A percentile compares a stretch with the other conserved stretches of the same genome.
These are phyloP conservation scores for Argentina silus DNA, from an alignment of 2,797 vertebrate genomes.

Conservation along the genomic window DNA sequence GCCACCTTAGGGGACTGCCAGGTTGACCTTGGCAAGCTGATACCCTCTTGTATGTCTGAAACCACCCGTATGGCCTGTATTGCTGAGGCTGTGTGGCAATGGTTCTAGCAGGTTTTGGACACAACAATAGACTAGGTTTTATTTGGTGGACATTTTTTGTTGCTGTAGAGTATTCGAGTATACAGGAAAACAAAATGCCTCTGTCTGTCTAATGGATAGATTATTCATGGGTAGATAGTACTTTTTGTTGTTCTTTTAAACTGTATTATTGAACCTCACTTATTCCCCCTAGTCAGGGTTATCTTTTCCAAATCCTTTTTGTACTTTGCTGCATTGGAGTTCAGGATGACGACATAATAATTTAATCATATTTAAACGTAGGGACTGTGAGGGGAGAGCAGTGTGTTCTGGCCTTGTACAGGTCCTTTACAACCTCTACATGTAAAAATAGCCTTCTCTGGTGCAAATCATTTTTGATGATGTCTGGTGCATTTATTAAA, in stretches of 20 bases:
- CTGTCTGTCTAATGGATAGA: neutral
- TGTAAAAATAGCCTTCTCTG: constrained; percentile 44
- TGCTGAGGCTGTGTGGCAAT: neutral
- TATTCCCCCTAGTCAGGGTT: too few relatives aligned
- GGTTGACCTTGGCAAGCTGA: constrained; percentile 50
- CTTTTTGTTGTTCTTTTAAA: too few relatives aligned
- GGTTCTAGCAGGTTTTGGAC: too few relatives aligned
- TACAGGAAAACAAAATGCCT: neutral
- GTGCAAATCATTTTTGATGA: constrained; percentile 46
- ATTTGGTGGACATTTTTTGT: neutral
- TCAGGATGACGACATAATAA: neutral
- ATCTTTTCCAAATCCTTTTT: too few relatives aligned
- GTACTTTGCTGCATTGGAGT: neutral
- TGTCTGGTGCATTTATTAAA: constrained; percentile 34
- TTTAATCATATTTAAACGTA: neutral
- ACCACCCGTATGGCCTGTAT: neutral
- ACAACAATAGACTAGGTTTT: neutral
- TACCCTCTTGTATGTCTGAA: constrained; percentile 38
- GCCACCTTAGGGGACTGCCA: constrained; percentile 35
- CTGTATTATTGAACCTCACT: too few relatives aligned
- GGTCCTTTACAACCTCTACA: neutral
- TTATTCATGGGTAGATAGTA: too few relatives aligned
- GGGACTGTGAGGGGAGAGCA: neutral
- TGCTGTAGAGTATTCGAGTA: too few relatives aligned
- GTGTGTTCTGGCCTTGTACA: neutral